Evolutionary conservation across 2,113 vertebrate species (phyloP), one percentile per base, ranked within the genome.

Genomic region (Chunga burmeisteri): DNA sequence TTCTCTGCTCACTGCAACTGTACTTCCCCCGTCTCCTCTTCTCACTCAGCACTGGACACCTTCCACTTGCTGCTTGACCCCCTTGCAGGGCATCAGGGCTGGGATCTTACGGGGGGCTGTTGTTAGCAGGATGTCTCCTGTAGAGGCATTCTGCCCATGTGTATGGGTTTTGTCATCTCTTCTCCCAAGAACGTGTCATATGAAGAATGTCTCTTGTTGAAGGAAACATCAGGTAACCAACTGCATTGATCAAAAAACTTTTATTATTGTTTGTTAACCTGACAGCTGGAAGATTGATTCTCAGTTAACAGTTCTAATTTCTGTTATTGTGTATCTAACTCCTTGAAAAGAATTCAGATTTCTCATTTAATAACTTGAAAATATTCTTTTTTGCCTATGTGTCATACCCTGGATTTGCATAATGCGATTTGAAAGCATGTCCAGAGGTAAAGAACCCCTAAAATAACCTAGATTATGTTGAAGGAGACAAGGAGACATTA

Each of bases 371-470:
- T 93, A 93, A 93, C 77, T 86, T 75, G 70, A 95, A 70, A 96
- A 25, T 92, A 67, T 94, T 78, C 14, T 88, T 84, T 84, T 90
- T 94, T 85, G 14, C 61, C n/a, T 84, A 68, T 53, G 55, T 66
- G 59, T 96, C 81, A 83, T 34, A n/a, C 29, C 55, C 29, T 62
- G 56, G 18, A 88, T 96, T 97, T 96, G 40, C 94, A 89, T 93
- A 96, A 94, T 89, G 94, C 96, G 89, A 96, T 95, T 92, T 88
- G 88, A 96, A 97, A 94, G 49, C 56, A 90, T 91, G 36, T 72
- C 71, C 53, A 94, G 82, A 89, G 88, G 92, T 93, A 82, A 88
- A 90, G 80, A 90, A 90, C 56, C 61, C 90, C 56, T 75, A 83
- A 88, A 88, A 81, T 63, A 92, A 88, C 47, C n/a, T 86, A 72